Conservation (phyloP, 2,888 invertebrate genomes). For the Diadegma fenestrale region DNA sequence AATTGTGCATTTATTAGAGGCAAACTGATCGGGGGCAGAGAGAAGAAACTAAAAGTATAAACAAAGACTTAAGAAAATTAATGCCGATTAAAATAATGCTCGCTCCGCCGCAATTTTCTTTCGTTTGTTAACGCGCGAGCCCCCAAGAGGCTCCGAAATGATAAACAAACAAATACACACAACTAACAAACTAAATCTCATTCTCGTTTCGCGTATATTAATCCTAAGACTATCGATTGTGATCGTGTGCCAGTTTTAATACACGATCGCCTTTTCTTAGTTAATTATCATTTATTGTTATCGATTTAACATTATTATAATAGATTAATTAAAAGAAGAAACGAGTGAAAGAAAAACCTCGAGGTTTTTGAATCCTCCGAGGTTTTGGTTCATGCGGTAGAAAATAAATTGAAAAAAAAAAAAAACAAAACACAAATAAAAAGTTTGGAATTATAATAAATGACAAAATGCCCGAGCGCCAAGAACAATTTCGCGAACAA, state of each 20-base stretch:
- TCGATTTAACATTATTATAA: slow-evolving; percentile 59
- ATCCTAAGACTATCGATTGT: slow-evolving; percentile 40
- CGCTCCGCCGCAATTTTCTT: slow-evolving; percentile 44
- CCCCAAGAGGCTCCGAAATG: neutral
- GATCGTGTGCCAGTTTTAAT: slow-evolving; percentile 63
- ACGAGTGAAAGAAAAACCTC: slow-evolving; percentile 21
- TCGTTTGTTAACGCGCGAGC: slow-evolving; percentile 29
- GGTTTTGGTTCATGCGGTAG: slow-evolving; percentile 32
- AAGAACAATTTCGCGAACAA: slow-evolving; percentile 19
- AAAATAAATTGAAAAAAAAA: slow-evolving; percentile 4
- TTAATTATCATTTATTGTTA: slow-evolving; percentile 61
- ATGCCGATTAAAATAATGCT: neutral
- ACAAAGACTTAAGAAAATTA: too few species aligned
- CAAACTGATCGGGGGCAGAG: slow-evolving; percentile 17
- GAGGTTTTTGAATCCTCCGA: neutral
- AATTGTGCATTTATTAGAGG: slow-evolving; percentile 28
- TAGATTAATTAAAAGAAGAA: slow-evolving; percentile 53
- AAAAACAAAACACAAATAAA: neutral
- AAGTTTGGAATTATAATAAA: slow-evolving; percentile 10
- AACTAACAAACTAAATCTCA: slow-evolving; percentile 27
- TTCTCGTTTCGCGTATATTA: slow-evolving; percentile 41
- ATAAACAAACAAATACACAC: slow-evolving; percentile 16
- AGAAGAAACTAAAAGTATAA: neutral
- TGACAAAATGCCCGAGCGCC: slow-evolving; percentile 7
- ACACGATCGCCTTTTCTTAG: slow-evolving; percentile 58